Percentiles rank a stretch among this genome's conserved stretches.
Evolutionary conservation across 30 jellyfish, hydroid and myxozoan species (phyloP).

Genomic region (Hydra vulgaris): DNA sequence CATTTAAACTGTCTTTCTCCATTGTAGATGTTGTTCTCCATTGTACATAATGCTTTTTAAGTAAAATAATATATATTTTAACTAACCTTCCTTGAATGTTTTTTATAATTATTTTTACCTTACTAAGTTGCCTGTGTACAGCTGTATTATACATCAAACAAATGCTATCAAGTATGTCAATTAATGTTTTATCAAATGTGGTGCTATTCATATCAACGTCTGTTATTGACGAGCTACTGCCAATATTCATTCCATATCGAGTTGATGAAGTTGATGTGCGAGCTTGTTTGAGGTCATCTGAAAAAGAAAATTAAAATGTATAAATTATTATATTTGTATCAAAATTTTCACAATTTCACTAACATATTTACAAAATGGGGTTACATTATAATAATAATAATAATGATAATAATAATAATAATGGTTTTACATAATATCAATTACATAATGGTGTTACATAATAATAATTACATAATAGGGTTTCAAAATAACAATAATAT

Average conservation of each 20-base stretch:
- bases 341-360: background rate
- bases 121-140: constrained; percentile 80
- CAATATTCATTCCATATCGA: background rate
- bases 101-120: constrained; percentile 24
- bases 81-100: background rate
- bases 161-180: constrained; percentile 66
- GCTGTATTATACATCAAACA: constrained; percentile 74
- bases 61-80: no score
- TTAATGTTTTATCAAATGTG: constrained; percentile 62
- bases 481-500: no score
- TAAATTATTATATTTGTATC: background rate
- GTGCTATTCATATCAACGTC: constrained; percentile 1
- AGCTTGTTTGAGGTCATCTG: constrained; percentile 72
- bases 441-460: no score
- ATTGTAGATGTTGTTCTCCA: no score
- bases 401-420: no score
- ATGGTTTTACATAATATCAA: no score
- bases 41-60: no score
- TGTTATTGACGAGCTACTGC: constrained; percentile 10
- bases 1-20: no score
- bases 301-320: background rate
- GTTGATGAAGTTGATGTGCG: constrained; percentile 56
- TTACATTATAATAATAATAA: no score
- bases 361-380: no score
- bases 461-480: no score